Base-by-base conservation (phyloP, 2,113 vertebrate species). In the Neodon shergylaensis region DNA sequence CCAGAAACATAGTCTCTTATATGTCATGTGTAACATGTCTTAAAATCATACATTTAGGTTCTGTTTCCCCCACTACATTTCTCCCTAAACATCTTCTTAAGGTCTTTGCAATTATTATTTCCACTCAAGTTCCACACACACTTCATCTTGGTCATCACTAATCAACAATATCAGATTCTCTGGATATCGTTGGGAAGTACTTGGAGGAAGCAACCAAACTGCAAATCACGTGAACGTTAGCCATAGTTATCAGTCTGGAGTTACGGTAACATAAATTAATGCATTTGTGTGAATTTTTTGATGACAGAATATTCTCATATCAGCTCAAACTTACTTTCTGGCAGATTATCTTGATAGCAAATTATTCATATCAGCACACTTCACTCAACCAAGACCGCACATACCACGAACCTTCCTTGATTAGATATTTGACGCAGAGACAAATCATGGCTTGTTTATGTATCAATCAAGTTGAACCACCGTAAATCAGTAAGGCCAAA, bases 301-400 rank as follows among this genome's bases (percentile, higher is more conserved):
- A 54, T 76, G 42, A 39, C 52, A 93, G 82, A 91, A 4, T 5
- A 65, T 82, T 77, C 39, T 86, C 52, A 65, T 26, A 90, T 82
- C 42, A 92, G n/a, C 68, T 85, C 44, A 95, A 72, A 97, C 36
- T 88, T 68, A 95, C 16, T 92, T 94, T 88, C 26, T 49, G 88
- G 42, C 7, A 91, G 54, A 76, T 47, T 74, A 68, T 31, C 12
- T 79, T 24, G 36, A 73, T 89, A 65, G 79, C 21, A 42, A 33
- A 77, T 47, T 47, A 93, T 14, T 92, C 72, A 76, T 54, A 90
- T 68, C 47, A 94, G 91, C 77, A 82, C 88, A 92, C 73, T 31
- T 89, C 42, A 83, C 8, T 86, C 94, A 94, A 66, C 70, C 87
- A 82, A 79, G 83, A 61, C 68, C 74, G 13, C 26, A n/a, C 13